Evolutionary conservation across 2,888 invertebrate genomes (phyloP), one percentile per base, ranked within the genome.

Genomic region (Trileptium ribeirensis): DNA sequence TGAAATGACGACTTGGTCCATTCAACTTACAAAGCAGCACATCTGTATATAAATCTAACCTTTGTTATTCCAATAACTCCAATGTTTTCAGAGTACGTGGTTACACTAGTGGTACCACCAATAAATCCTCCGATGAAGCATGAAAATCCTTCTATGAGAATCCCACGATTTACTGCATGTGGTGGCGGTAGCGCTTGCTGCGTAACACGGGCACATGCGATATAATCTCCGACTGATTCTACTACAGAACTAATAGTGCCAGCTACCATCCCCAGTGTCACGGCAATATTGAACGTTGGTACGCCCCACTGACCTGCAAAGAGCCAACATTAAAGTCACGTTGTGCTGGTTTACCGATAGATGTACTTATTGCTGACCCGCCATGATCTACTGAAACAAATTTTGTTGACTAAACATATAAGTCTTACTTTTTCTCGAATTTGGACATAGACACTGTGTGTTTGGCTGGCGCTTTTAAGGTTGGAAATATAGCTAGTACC

Each of bases 71-170:
- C 94, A 84, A 95, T 95, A 0, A 94, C 94, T 0, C 95, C 95
- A 67, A 95, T 94, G 88, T 95, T 95, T 88, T 95, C 94, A 79
- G 94, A 94, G 87, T 95, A 95, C 1, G 95, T 95, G 85, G 95
- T 95, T 75, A 94, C 94, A 0, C 94, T 95, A 86, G 94, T 94
- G 0, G 94, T 94, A 38, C 93, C 92, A 8, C 95, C 95, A 92
- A 94, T 94, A 1, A 94, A 91, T 0, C 95, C 95, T 0, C 94
- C 94, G 70, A 95, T 89, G 81, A 94, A 90, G 0, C 94, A 94
- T n/a, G 94, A 94, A 0, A 95, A 89, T 0, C 95, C 95, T 89
- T 95, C 95, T 0, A 94, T 92, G 51, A 93, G 93, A 64, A 94
- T 93, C 0, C 95, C 95, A 67, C 95, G 92, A 89, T 95, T 95